These are phyloP conservation scores for Deilephila elpenor DNA, from an alignment of 2,888 invertebrate genomes.

Conservation along the genomic window DNA sequence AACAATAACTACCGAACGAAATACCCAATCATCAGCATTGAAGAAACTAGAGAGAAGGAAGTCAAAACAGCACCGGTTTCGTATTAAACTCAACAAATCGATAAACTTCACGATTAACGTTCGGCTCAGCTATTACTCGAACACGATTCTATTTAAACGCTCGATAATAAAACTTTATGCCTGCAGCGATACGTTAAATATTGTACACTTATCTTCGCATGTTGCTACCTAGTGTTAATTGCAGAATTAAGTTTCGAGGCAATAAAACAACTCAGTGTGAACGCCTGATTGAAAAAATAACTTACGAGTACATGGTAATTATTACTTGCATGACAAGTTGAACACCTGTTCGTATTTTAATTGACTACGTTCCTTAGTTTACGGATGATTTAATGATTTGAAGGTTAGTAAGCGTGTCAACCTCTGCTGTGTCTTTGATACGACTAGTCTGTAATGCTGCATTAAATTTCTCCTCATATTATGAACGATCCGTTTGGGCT, in stretches of 20 bases:
- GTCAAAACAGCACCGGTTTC: slow-evolving; percentile 17
- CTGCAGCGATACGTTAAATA: slow-evolving; percentile 34
- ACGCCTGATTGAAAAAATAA: slow-evolving; percentile 20
- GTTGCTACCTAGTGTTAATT: slow-evolving; percentile 30
- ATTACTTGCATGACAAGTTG: slow-evolving; percentile 18
- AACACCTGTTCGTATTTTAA: slow-evolving; percentile 20
- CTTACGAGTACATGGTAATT: slow-evolving; percentile 18
- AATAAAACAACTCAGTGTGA: slow-evolving; percentile 14
- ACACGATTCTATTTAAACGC: slow-evolving; percentile 50
- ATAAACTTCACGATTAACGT: slow-evolving; percentile 40
- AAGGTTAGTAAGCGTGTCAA: background rate
- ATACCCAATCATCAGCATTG: background rate
- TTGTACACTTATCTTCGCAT: slow-evolving; percentile 24
- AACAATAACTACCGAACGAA: background rate
- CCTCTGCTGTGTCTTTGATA: background rate
- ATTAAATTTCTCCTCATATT: too few species aligned
- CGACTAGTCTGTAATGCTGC: too few species aligned
- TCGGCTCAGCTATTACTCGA: slow-evolving; percentile 40
- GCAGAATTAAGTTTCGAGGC: slow-evolving; percentile 23
- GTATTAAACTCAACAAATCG: slow-evolving; percentile 32
- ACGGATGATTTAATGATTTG: slow-evolving; percentile 9
- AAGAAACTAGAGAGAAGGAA: slow-evolving; percentile 10
- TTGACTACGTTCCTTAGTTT: background rate
- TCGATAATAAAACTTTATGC: slow-evolving; percentile 39
- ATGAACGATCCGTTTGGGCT: background rate